A percentile compares a stretch with the other conserved stretches of the same genome.
These are phyloP conservation scores for Cladorhizidae sp. DNA, from an alignment of 37 sponge, comb jelly and placozoan genomes.

Conservation along the genomic window DNA sequence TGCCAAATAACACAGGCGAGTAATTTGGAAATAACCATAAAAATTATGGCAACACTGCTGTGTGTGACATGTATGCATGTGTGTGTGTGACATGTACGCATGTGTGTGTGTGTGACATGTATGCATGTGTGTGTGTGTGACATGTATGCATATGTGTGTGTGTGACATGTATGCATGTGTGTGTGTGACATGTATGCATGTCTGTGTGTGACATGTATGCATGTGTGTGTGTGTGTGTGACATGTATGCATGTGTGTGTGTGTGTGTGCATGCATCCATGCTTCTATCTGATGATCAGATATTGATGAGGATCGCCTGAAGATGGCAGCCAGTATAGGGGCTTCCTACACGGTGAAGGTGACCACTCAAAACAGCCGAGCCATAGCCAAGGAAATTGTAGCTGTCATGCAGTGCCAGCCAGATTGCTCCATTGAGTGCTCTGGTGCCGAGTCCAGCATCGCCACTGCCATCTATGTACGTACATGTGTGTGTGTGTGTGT, in stretches of 20 bases:
- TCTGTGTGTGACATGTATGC: neutral
- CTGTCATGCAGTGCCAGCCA: conserved; percentile 41
- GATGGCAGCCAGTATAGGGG: conserved; percentile 65
- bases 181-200: neutral
- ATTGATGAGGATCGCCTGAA: conserved; percentile 56
- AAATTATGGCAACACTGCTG: no score
- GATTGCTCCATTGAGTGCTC: conserved; percentile 78
- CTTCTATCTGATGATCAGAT: conserved; percentile 24
- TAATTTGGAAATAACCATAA: no score
- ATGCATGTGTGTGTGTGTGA: no score
- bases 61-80: no score
- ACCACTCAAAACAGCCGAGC: conserved; percentile 43
- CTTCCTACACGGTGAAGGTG: conserved; percentile 52
- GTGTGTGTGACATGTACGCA: no score
- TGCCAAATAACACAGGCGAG: no score
- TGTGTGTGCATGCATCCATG: conserved; percentile 7
- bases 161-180: no score
- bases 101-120: no score
- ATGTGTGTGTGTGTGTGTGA: conserved; percentile 9
- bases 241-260: conserved; percentile 15
- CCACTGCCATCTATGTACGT: conserved; percentile 78
- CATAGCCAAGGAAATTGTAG: conserved; percentile 46
- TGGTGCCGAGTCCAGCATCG: conserved; percentile 73
- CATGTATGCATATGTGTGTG: no score
- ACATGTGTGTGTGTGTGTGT: no score